Evolutionary conservation across 2,113 vertebrate species (phyloP).

Genomic region (Spea bombifrons): DNA sequence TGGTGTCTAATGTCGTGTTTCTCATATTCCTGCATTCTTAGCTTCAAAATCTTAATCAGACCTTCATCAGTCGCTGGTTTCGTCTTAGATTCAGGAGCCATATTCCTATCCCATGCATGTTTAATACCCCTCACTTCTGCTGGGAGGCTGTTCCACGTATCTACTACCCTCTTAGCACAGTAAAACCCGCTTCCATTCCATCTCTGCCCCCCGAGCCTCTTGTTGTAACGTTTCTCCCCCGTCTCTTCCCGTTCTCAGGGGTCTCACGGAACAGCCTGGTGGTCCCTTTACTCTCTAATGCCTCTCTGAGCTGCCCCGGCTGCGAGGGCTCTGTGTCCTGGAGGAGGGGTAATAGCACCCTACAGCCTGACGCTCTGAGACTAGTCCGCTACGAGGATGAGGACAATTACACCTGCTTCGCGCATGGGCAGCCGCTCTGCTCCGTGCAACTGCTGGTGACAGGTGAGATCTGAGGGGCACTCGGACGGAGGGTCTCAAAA

Average conservation of each 20-base stretch:
- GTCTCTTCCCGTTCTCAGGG: conserved; percentile 44
- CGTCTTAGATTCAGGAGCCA: too few relatives aligned
- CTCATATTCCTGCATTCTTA: too few relatives aligned
- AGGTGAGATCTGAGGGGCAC: conserved; percentile 52
- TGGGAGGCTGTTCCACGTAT: too few relatives aligned
- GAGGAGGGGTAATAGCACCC: not conserved
- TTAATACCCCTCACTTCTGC: too few relatives aligned
- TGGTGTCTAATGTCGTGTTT: too few relatives aligned
- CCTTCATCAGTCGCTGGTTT: too few relatives aligned
- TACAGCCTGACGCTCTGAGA: not conserved
- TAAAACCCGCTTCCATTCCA: not conserved
- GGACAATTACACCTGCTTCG: conserved; percentile 57
- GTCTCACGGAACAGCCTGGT: not conserved
- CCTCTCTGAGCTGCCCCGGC: conserved; percentile 4
- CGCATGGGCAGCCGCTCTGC: not conserved
- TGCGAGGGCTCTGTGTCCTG: conserved; percentile 44
- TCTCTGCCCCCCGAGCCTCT: not conserved
- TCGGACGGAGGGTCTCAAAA: too few relatives aligned
- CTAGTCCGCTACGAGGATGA: conserved; percentile 43
- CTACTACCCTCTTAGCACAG: too few relatives aligned
- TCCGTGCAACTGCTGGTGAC: conserved; percentile 58
- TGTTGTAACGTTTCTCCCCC: not conserved
- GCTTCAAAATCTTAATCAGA: too few relatives aligned
- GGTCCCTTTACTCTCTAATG: not conserved
- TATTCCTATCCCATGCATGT: too few relatives aligned